Evolutionary conservation across 2,113 vertebrate species (phyloP).

Genomic region (Kobus ellipsiprymnus): DNA sequence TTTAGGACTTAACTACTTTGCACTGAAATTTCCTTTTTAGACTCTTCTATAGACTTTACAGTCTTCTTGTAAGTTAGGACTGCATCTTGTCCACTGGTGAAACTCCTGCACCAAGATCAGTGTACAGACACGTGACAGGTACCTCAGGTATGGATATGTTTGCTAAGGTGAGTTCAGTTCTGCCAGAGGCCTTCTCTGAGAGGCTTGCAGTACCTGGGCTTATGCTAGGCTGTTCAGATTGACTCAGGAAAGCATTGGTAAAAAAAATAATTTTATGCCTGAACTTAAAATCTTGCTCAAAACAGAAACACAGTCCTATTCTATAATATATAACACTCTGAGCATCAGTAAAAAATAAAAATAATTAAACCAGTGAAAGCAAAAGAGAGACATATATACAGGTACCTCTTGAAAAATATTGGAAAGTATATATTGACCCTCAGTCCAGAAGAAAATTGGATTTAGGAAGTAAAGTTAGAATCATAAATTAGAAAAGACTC

Average conservation of each 20-base stretch:
- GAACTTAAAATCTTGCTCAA: neutral
- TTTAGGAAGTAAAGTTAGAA: neutral
- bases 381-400: neutral
- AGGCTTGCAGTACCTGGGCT: neutral
- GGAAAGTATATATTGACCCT: neutral
- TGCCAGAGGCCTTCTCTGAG: neutral
- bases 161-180: neutral
- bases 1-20: neutral
- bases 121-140: neutral
- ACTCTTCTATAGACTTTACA: neutral
- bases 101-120: neutral
- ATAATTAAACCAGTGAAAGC: neutral
- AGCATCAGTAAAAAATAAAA: neutral
- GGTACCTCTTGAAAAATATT: neutral
- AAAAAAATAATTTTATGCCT: neutral
- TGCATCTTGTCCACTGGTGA: neutral
- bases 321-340: neutral
- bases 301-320: neutral
- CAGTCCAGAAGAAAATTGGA: neutral
- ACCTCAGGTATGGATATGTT: neutral
- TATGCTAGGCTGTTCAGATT: neutral
- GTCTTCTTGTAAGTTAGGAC: neutral
- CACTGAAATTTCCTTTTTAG: neutral
- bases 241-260: neutral
- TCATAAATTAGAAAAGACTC: neutral